phyloP scores from a whole-genome alignment of 2,797 vertebrate genomes.

The Rhinichthys osculus region DNA sequence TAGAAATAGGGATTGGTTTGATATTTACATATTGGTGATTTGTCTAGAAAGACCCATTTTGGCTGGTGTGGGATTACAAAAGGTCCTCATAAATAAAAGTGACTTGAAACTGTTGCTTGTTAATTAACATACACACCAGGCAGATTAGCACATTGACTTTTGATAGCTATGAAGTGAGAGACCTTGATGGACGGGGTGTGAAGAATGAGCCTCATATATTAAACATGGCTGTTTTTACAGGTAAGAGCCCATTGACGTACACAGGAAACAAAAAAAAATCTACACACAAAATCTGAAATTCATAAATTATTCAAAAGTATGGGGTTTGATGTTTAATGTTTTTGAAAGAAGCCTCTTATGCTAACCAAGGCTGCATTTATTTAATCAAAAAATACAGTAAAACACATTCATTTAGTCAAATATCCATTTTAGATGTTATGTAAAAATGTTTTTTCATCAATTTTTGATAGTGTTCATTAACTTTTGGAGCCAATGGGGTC shows the following conservation, averaged over 20 bases:
- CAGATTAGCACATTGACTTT: slow-evolving; percentile 8
- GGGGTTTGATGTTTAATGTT: not conserved
- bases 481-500: not conserved
- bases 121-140: slow-evolving; percentile 23
- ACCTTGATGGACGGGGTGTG: slow-evolving; percentile 5
- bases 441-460: too few species aligned
- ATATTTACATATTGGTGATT: not conserved
- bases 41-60: not conserved
- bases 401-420: not conserved
- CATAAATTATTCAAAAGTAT: not conserved
- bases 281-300: not conserved
- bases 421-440: not conserved
- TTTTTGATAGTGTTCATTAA: not conserved
- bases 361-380: not conserved
- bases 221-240: slow-evolving; percentile 41
- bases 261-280: not conserved
- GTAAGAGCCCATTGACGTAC: not conserved
- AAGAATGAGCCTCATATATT: slow-evolving; percentile 47
- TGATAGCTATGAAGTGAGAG: slow-evolving; percentile 15
- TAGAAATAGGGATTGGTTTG: not conserved
- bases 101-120: not conserved
- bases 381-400: not conserved
- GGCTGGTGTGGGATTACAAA: not conserved
- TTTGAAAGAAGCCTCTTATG: not conserved
- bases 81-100: not conserved